These are phyloP conservation scores for Anoplophora glabripennis DNA, from an alignment of 1,140 invertebrate species.

Conservation along the genomic window DNA sequence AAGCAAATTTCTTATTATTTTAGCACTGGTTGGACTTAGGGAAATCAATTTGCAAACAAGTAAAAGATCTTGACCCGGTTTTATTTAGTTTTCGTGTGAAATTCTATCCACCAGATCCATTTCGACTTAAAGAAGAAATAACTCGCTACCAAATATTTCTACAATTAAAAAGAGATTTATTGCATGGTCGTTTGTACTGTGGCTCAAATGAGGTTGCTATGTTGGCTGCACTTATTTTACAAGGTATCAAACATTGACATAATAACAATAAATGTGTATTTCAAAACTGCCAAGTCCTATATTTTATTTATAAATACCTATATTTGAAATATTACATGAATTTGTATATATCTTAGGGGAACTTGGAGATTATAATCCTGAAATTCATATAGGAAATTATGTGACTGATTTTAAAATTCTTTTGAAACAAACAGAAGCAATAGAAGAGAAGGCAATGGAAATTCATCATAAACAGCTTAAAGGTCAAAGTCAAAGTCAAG, in stretches of 20 bases:
- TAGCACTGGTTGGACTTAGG: slow-evolving; percentile 96
- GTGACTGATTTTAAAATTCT: slow-evolving; percentile 87
- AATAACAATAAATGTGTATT: no score
- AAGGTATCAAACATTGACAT: slow-evolving; percentile 61
- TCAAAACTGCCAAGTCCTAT: no score
- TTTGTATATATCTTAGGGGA: slow-evolving; percentile 66
- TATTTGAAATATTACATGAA: slow-evolving; percentile 4
- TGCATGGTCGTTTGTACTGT: slow-evolving; percentile 92
- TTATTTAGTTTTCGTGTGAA: slow-evolving; percentile 91
- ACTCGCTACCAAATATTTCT: slow-evolving; percentile 91
- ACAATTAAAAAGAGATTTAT: slow-evolving; percentile 89
- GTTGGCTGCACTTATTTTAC: slow-evolving; percentile 88
- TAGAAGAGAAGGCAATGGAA: slow-evolving; percentile 89
- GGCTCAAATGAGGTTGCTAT: slow-evolving; percentile 83
- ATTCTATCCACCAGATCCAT: slow-evolving; percentile 90
- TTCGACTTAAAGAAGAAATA: slow-evolving; percentile 79
- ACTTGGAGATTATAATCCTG: slow-evolving; percentile 89
- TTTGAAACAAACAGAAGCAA: slow-evolving; percentile 84
- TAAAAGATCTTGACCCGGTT: slow-evolving; percentile 87
- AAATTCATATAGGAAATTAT: slow-evolving; percentile 86
- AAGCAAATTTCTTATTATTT: slow-evolving; percentile 49
- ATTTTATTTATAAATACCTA: no score
- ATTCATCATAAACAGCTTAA: slow-evolving; percentile 79
- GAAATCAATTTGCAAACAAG: slow-evolving; percentile 90
- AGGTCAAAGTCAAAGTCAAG: slow-evolving; percentile 68